Base-by-base conservation (phyloP, 2,113 vertebrate genomes). In the Clarias magur region DNA sequence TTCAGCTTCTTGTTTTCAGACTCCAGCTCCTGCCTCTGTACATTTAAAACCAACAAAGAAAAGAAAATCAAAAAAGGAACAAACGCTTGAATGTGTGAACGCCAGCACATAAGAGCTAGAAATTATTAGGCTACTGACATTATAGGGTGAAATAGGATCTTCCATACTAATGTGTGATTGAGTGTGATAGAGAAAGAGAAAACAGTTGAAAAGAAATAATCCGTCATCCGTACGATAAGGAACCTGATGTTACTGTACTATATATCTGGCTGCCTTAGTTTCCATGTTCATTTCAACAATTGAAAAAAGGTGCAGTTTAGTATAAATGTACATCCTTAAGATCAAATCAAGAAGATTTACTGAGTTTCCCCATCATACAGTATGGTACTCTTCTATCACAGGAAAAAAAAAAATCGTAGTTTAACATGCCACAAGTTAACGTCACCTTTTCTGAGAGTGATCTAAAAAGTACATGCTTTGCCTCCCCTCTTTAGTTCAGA, bases 1-100 rank as follows among this genome's bases (percentile, higher is more conserved):
- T 99, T 99, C 88, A 99, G 95, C 85, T 97, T 98, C 94, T 97
- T 97, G 93, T 99, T 99, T 92, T 99, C 98, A 0, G 96, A 96
- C 85, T 99, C 98, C 57, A 99, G 94, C 91, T 99, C 98, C 88
- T 99, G 96, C 84, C 96, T 96, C 98, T 99, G 96, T 42, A 92
- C 91, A 87, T 38, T 19, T 3, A 60, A 38, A 19, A 38, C 13
- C 62, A 11, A 70, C 54, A 80, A 30, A 72, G 2, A 21, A 65
- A 48, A 25, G 16, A 30, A 57, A 15, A 56, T 70, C 48, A 56
- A 13, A 73, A 60, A 16, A 23, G 3, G 10, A 4, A 34, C 30
- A 21, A 38, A n/a, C 11, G 3, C 1, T 75, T 48, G 23, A 54
- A 57, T 53, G 9, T 56, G 13, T 79, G 13, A 56, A 79, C 42